A percentile compares a stretch with the other conserved stretches of the same genome.
Evolutionary conservation across 2,888 invertebrate genomes (phyloP).

Genomic region (Dusona sp.): DNA sequence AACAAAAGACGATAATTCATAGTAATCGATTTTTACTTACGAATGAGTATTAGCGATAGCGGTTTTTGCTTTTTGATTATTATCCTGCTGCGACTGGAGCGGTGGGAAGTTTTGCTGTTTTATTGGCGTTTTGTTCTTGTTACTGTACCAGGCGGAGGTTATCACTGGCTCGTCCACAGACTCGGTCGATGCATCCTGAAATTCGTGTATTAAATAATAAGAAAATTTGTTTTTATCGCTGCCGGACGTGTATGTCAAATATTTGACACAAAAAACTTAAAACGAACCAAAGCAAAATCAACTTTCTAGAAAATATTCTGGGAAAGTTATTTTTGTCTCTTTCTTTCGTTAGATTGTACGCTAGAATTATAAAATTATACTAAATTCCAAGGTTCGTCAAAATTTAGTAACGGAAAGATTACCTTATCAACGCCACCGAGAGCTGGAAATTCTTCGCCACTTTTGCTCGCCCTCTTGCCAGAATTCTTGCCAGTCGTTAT

Average conservation of each 20-base stretch:
- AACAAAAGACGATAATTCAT: constrained; percentile 8
- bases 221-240: not conserved
- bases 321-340: not conserved
- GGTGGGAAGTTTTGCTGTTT: constrained; percentile 82
- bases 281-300: not conserved
- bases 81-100: constrained; percentile 79
- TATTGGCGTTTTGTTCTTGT: constrained; percentile 80
- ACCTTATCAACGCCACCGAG: constrained; percentile 81
- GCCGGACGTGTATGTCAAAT: not conserved
- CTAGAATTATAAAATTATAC: not conserved
- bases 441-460: constrained; percentile 87
- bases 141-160: constrained; percentile 83
- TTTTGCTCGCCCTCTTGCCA: constrained; percentile 79
- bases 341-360: not conserved
- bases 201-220: constrained; percentile 9
- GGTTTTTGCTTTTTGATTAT: constrained; percentile 76
- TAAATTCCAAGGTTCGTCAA: not conserved
- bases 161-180: constrained; percentile 82
- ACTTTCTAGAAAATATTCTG: not conserved
- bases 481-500: constrained; percentile 77
- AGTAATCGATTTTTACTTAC: constrained; percentile 61
- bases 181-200: constrained; percentile 73
- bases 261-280: not conserved
- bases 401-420: constrained; percentile 3
- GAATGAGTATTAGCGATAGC: constrained; percentile 72